Evolutionary conservation across 2,797 vertebrate genomes (phyloP).

Genomic region (Linurgus olivaceus): DNA sequence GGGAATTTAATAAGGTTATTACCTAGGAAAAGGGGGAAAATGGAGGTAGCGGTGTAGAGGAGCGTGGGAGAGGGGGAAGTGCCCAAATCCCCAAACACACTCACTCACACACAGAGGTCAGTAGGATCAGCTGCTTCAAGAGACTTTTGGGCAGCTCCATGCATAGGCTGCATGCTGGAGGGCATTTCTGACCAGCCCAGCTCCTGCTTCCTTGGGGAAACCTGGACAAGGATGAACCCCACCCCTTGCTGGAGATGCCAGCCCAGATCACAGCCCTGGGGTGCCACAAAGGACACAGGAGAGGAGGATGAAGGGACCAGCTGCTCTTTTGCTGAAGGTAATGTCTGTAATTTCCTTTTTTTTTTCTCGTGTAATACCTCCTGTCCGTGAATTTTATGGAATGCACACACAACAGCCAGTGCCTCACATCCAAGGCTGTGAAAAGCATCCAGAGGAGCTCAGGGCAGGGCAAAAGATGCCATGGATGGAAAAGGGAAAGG

Average conservation of each 20-base stretch:
- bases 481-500: not conserved
- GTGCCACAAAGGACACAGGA: not conserved
- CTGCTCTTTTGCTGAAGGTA: conserved; percentile 61
- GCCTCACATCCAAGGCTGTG: not conserved
- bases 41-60: not conserved
- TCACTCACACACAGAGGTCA: not conserved
- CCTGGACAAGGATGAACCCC: conserved; percentile 26
- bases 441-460: not conserved
- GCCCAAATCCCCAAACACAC: not conserved
- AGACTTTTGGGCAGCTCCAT: conserved; percentile 40
- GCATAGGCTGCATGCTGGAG: conserved; percentile 60
- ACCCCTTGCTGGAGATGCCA: not conserved
- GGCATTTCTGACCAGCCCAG: conserved; percentile 42
- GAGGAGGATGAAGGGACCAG: conserved; percentile 6
- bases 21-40: not conserved
- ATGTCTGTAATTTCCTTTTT: not conserved
- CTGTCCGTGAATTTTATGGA: not conserved
- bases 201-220: conserved; percentile 61
- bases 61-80: not conserved
- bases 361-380: not conserved
- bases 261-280: not conserved
- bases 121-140: conserved; percentile 31
- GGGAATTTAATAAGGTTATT: not conserved
- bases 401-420: not conserved
- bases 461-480: not conserved